Evolutionary conservation across 1,140 invertebrate genomes (phyloP).

Genomic region (Caerostris extrusa): DNA sequence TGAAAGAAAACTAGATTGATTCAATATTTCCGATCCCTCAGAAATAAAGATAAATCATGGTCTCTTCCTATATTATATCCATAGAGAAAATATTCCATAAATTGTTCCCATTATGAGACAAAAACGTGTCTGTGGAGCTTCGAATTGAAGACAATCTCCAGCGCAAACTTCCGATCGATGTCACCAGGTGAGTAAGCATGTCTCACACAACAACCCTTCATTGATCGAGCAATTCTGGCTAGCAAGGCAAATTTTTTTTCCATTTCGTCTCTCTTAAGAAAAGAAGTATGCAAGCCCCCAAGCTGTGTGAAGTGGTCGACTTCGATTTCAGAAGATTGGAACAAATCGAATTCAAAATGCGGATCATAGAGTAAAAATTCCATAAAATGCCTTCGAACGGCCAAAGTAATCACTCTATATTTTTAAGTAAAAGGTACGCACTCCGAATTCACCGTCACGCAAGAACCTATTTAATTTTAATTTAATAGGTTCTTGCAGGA

Average conservation of each 20-base stretch:
- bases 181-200: conserved; percentile 30
- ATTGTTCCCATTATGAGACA: not conserved
- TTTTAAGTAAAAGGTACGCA: not conserved
- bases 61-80: not conserved
- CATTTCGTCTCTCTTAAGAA: not conserved
- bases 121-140: not conserved
- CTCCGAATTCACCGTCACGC: not conserved
- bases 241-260: not conserved
- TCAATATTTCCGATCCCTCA: not conserved
- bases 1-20: not conserved
- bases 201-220: not conserved
- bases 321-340: conserved; percentile 1
- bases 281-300: not conserved
- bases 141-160: conserved; percentile 18
- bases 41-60: not conserved
- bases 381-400: not conserved
- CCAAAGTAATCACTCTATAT: not conserved
- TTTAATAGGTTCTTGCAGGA: no score
- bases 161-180: conserved; percentile 2
- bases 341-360: conserved; percentile 7
- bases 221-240: conserved; percentile 35
- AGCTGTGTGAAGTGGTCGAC: conserved; percentile 10
- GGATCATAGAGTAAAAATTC: conserved; percentile 18
- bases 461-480: conserved; percentile 13
- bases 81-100: not conserved